A percentile compares a stretch with the other conserved stretches of the same genome.
phyloP scores from a whole-genome alignment of 2,113 vertebrate genomes.

The Gnathochromis pfefferi region DNA sequence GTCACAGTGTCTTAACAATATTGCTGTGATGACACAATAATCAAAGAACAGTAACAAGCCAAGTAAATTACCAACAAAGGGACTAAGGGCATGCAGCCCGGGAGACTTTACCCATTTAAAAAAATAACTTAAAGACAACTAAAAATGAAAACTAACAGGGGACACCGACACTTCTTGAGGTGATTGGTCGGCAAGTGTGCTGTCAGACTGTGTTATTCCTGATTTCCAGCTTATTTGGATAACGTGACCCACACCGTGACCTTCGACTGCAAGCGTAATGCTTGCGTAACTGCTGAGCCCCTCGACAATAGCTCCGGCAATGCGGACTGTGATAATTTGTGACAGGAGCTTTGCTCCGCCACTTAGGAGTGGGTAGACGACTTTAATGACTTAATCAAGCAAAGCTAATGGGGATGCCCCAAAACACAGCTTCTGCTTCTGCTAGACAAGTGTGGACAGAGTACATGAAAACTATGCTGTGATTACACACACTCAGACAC shows the following conservation, averaged over 20 bases:
- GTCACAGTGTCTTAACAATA: neutral
- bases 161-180: neutral
- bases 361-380: conserved; percentile 19
- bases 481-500: neutral
- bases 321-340: conserved; percentile 32
- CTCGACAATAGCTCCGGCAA: conserved; percentile 21
- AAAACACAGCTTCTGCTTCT: conserved; percentile 19
- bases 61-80: neutral
- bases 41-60: neutral
- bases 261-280: neutral
- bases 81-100: neutral
- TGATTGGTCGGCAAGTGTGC: neutral
- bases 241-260: neutral
- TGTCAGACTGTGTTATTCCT: neutral
- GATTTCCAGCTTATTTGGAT: neutral
- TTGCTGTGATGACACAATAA: neutral
- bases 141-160: neutral
- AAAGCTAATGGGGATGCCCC: conserved; percentile 9
- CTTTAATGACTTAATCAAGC: conserved; percentile 54
- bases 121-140: neutral
- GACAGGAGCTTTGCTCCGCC: conserved; percentile 45
- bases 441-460: neutral
- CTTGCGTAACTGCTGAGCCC: conserved; percentile 14
- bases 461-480: conserved; percentile 1
- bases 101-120: neutral